Conservation (phyloP, 2,888 invertebrate genomes). For the Opisthograptis luteolata region DNA sequence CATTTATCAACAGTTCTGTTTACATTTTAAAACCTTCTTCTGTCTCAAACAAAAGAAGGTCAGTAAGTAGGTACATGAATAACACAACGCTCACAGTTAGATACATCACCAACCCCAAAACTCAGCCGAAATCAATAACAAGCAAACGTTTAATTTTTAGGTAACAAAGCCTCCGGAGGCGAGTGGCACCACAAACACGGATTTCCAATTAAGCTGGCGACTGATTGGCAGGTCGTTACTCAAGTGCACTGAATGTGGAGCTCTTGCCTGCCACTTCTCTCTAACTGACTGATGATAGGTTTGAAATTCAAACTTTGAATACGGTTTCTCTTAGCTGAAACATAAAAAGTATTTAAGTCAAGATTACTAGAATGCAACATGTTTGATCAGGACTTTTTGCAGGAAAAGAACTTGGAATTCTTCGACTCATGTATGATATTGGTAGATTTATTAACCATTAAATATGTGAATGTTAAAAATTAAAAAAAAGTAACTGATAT, state of each 20-base stretch:
- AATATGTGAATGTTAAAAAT: no score
- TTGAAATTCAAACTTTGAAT: conserved; percentile 31
- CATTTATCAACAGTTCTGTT: no score
- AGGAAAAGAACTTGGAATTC: no score
- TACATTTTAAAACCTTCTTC: no score
- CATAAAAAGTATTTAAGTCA: no score
- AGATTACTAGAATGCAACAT: no score
- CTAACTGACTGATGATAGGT: conserved; percentile 53
- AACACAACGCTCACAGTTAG: not conserved
- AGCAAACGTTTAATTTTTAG: conserved; percentile 75
- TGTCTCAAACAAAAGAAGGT: no score
- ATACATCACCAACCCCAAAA: conserved; percentile 9
- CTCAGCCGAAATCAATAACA: conserved; percentile 34
- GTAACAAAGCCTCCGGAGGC: conserved; percentile 73
- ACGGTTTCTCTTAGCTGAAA: conserved; percentile 1
- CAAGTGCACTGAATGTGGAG: conserved; percentile 76
- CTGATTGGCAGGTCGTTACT: conserved; percentile 85
- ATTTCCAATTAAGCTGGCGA: conserved; percentile 83
- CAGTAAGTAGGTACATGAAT: no score
- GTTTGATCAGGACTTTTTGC: no score
- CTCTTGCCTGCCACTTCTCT: conserved; percentile 42
- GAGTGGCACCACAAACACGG: conserved; percentile 80
- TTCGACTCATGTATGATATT: no score
- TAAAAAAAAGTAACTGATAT: no score
- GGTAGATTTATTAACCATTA: no score